These are phyloP conservation scores for Erinaceus europaeus DNA, from an alignment of 2,113 vertebrate genomes.

Conservation along the genomic window DNA sequence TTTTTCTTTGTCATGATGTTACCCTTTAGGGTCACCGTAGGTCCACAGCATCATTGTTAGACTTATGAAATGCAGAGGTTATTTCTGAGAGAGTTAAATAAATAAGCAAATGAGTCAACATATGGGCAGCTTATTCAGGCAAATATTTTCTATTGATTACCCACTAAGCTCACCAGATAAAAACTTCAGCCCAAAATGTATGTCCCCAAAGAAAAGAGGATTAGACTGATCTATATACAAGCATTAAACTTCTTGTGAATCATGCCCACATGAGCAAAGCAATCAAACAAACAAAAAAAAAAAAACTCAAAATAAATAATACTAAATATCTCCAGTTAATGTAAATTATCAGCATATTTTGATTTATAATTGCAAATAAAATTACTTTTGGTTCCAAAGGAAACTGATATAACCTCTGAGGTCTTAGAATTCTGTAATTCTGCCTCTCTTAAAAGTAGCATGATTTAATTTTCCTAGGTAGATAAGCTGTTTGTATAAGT, in stretches of 20 bases:
- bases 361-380: constrained; percentile 19
- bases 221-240: constrained; percentile 60
- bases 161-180: constrained; percentile 67
- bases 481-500: not conserved
- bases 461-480: constrained; percentile 28
- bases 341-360: constrained; percentile 38
- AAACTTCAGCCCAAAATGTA: constrained; percentile 68
- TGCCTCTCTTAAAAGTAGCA: constrained; percentile 17
- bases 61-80: constrained; percentile 60
- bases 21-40: constrained; percentile 67
- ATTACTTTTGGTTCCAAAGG: constrained; percentile 14
- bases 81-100: constrained; percentile 67
- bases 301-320: constrained; percentile 37
- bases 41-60: constrained; percentile 47
- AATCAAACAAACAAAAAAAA: constrained; percentile 46
- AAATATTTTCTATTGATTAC: constrained; percentile 69
- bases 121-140: constrained; percentile 59
- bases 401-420: constrained; percentile 28
- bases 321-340: constrained; percentile 45
- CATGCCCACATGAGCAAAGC: constrained; percentile 45
- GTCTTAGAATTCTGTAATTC: not conserved
- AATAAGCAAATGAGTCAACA: constrained; percentile 70
- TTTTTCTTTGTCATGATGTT: constrained; percentile 48
- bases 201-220: constrained; percentile 65
- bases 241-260: constrained; percentile 64